phyloP scores from a whole-genome alignment of 2,888 invertebrate genomes.

The Mesodorylaimus sp. region DNA sequence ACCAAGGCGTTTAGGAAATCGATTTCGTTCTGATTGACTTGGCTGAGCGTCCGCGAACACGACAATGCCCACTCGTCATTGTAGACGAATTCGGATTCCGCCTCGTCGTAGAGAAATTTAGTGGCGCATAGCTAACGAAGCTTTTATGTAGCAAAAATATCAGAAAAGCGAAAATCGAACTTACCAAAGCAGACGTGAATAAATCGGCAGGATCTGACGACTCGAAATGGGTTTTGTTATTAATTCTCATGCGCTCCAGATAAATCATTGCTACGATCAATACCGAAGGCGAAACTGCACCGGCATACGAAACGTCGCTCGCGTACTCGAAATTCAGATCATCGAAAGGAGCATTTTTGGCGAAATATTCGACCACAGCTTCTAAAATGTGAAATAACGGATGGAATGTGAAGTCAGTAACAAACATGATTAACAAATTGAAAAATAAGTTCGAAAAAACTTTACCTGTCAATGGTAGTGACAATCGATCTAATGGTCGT shows the following conservation, averaged over 20 bases:
- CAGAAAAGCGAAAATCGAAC: constrained; percentile 16
- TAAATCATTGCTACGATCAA: constrained; percentile 79
- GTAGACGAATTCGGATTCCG: constrained; percentile 72
- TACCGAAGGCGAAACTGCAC: constrained; percentile 61
- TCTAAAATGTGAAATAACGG: constrained; percentile 21
- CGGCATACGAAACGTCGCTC: constrained; percentile 14
- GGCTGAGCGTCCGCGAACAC: constrained; percentile 50
- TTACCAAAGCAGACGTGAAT: constrained; percentile 78
- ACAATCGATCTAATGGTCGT: too few relatives aligned
- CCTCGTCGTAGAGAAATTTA: constrained; percentile 81
- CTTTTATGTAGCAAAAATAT: neutral
- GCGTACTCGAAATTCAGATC: constrained; percentile 23
- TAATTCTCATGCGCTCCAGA: constrained; percentile 60
- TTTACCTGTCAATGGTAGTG: neutral
- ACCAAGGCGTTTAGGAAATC: constrained; percentile 72
- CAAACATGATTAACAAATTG: neutral
- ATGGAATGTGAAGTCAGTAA: too few relatives aligned
- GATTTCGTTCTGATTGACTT: constrained; percentile 62
- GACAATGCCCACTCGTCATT: constrained; percentile 81
- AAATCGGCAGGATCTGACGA: constrained; percentile 69
- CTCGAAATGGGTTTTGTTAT: constrained; percentile 62
- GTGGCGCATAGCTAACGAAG: constrained; percentile 68
- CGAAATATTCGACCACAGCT: constrained; percentile 24
- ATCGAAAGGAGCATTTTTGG: constrained; percentile 20
- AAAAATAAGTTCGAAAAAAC: neutral